Percentiles rank a stretch among this genome's conserved stretches.
These are phyloP conservation scores for Amiota communis DNA, from an alignment of 2,888 invertebrate genomes.

Conservation along the genomic window DNA sequence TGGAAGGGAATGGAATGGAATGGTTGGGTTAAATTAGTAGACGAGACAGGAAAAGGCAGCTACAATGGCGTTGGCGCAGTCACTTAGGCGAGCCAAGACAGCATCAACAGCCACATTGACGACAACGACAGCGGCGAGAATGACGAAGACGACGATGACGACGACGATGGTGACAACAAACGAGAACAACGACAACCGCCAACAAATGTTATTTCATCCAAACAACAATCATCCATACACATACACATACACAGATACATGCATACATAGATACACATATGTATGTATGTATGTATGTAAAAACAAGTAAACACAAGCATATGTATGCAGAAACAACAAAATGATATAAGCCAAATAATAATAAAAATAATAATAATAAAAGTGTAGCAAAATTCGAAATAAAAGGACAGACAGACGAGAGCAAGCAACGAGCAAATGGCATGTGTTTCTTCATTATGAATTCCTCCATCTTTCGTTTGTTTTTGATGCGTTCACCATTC, in stretches of 20 bases:
- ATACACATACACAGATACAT: conserved; percentile 20
- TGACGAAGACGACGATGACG: conserved; percentile 21
- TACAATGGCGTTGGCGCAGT: not conserved
- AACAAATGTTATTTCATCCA: conserved; percentile 7
- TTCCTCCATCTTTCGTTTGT: too few species aligned
- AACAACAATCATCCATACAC: conserved; percentile 17
- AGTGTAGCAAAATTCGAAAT: conserved; percentile 14
- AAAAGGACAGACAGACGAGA: not conserved
- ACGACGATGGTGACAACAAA: conserved; percentile 17
- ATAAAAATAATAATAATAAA: conserved; percentile 21
- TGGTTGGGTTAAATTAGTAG: too few species aligned
- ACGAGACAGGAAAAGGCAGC: too few species aligned
- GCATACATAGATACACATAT: conserved; percentile 21
- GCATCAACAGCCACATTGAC: conserved; percentile 15
- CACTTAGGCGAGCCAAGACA: conserved; percentile 4
- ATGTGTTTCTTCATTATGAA: too few species aligned
- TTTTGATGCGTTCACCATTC: too few species aligned
- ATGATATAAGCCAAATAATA: not conserved
- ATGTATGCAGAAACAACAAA: not conserved
- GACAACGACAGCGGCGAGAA: not conserved
- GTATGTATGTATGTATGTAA: too few species aligned
- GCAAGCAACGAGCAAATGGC: too few species aligned
- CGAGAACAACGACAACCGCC: not conserved
- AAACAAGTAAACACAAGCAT: conserved; percentile 31
- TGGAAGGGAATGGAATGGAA: too few species aligned